These are phyloP conservation scores for Salvelinus alpinus DNA, from an alignment of 2,113 vertebrate genomes.

Conservation along the genomic window DNA sequence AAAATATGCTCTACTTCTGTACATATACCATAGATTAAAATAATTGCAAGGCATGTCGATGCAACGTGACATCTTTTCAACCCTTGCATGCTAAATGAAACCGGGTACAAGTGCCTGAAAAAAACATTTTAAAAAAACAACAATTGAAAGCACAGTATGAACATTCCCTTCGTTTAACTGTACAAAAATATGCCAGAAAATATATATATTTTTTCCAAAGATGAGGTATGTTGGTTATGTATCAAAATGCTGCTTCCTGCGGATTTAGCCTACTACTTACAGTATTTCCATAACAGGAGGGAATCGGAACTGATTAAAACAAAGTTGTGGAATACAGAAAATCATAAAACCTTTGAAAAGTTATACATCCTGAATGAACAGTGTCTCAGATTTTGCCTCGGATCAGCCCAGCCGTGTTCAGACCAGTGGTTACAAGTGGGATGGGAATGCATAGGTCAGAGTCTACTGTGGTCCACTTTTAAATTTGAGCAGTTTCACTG, in stretches of 20 bases:
- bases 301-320: slow-evolving; percentile 85
- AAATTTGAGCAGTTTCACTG: slow-evolving; percentile 63
- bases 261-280: slow-evolving; percentile 69
- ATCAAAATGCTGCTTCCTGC: slow-evolving; percentile 89
- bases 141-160: slow-evolving; percentile 90
- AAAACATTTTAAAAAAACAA: slow-evolving; percentile 39
- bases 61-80: slow-evolving; percentile 77
- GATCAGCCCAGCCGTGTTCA: slow-evolving; percentile 72
- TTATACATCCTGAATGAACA: slow-evolving; percentile 81
- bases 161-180: slow-evolving; percentile 86
- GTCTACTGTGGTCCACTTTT: slow-evolving; percentile 83
- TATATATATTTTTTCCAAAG: slow-evolving; percentile 91
- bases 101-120: slow-evolving; percentile 87
- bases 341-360: slow-evolving; percentile 82
- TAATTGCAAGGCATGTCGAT: slow-evolving; percentile 93
- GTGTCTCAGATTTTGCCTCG: slow-evolving; percentile 78
- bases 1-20: slow-evolving; percentile 87
- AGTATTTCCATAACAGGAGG: slow-evolving; percentile 80
- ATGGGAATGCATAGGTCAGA: slow-evolving; percentile 88
- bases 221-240: slow-evolving; percentile 93
- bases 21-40: slow-evolving; percentile 87
- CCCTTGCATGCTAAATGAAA: slow-evolving; percentile 86
- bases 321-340: slow-evolving; percentile 86
- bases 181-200: slow-evolving; percentile 99
- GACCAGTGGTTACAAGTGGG: slow-evolving; percentile 83